phyloP scores from a whole-genome alignment of 2,888 invertebrate genomes.

The Sinohyriopsis cumingii region DNA sequence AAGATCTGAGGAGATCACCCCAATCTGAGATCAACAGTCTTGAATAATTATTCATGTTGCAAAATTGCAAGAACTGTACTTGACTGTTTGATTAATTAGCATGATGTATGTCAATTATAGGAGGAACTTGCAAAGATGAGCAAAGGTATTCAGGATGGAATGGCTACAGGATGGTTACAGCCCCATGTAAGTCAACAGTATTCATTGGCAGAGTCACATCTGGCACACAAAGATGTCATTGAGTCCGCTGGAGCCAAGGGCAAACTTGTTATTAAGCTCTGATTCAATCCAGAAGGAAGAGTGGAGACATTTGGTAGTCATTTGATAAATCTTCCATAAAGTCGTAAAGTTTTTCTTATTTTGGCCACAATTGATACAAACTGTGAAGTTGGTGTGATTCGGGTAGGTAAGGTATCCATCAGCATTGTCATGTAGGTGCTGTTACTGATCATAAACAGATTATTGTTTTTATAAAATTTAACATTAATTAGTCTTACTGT shows the following conservation, averaged over 20 bases:
- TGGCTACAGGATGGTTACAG: slow-evolving; percentile 70
- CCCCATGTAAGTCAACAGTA: slow-evolving; percentile 73
- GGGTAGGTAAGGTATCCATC: no score
- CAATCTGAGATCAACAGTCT: background rate
- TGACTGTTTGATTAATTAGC: no score
- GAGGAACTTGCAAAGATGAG: slow-evolving; percentile 71
- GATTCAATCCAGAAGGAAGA: background rate
- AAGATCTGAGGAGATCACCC: background rate
- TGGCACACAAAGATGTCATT: slow-evolving; percentile 73
- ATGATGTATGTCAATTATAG: slow-evolving; percentile 49
- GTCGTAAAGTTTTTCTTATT: no score
- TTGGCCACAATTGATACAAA: no score
- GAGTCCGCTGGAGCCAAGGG: slow-evolving; percentile 62
- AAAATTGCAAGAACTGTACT: no score
- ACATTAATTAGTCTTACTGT: no score
- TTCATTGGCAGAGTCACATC: slow-evolving; percentile 67
- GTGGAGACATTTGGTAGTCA: no score
- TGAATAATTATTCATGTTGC: background rate
- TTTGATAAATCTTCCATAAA: no score
- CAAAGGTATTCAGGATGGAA: slow-evolving; percentile 69
- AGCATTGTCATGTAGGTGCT: no score
- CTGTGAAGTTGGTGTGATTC: no score
- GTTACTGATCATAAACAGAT: no score
- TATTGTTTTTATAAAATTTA: no score
- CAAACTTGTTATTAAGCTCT: slow-evolving; percentile 57